Percentiles rank a stretch among this genome's conserved stretches.
Evolutionary conservation across 2,888 invertebrate species (phyloP).

Genomic region (Perizoma affinitatum): DNA sequence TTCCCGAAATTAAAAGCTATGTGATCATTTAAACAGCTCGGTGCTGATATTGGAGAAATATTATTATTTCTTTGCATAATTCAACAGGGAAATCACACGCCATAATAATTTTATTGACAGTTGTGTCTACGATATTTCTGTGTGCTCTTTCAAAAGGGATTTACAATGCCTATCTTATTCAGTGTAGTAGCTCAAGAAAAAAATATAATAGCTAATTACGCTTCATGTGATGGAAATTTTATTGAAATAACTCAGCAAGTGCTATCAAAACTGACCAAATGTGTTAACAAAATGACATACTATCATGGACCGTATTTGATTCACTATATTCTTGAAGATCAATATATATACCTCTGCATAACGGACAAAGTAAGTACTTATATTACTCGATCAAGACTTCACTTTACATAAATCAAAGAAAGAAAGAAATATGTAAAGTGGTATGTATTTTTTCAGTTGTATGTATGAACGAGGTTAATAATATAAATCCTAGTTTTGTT

Average conservation of each 20-base stretch:
- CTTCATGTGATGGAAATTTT: conserved; percentile 96
- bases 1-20: too few species aligned
- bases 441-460: too few species aligned
- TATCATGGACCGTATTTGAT: conserved; percentile 86
- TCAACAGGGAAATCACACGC: too few species aligned
- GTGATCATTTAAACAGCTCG: too few species aligned
- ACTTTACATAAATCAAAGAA: neutral
- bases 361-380: conserved; percentile 92
- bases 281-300: conserved; percentile 94
- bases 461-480: too few species aligned
- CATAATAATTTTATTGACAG: too few species aligned
- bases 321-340: conserved; percentile 93
- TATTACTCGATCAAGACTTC: neutral
- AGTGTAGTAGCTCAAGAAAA: conserved; percentile 92
- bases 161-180: conserved; percentile 93
- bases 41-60: too few species aligned
- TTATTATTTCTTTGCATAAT: too few species aligned
- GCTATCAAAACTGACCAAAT: conserved; percentile 89
- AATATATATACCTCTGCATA: conserved; percentile 94
- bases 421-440: too few species aligned
- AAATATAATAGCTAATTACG: conserved; percentile 92
- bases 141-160: too few species aligned
- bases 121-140: too few species aligned
- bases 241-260: conserved; percentile 95
- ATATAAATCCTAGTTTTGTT: too few species aligned